A percentile compares a stretch with the other conserved stretches of the same genome.
These are phyloP conservation scores for Drosophila peninsularis DNA, from an alignment of 2,888 invertebrate species.

Conservation along the genomic window DNA sequence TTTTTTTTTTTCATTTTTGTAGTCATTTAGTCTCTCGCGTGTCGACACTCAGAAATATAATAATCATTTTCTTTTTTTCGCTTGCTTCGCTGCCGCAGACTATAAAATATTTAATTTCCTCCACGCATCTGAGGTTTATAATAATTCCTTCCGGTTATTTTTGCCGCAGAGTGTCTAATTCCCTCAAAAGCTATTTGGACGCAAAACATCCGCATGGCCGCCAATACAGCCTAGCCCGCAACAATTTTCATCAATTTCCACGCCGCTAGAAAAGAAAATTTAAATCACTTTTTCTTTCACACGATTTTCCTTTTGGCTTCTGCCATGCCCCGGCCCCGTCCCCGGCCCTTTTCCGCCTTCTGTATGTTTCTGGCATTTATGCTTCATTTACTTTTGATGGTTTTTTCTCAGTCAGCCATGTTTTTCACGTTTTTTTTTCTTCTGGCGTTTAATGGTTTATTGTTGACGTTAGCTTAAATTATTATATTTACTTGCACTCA, in stretches of 20 bases:
- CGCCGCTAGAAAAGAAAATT: conserved; percentile 31
- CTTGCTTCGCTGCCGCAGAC: conserved; percentile 63
- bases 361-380: conserved; percentile 68
- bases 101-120: conserved; percentile 81
- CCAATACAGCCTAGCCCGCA: conserved; percentile 30
- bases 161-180: conserved; percentile 67
- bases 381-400: conserved; percentile 77
- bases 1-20: conserved; percentile 25
- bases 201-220: conserved; percentile 50
- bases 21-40: conserved; percentile 45
- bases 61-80: conserved; percentile 63
- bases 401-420: conserved; percentile 32
- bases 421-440: conserved; percentile 7
- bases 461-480: conserved; percentile 12
- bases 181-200: conserved; percentile 61
- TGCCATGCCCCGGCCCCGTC: background rate
- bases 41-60: conserved; percentile 47
- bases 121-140: conserved; percentile 57
- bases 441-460: conserved; percentile 41
- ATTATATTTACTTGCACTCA: conserved; percentile 9
- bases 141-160: conserved; percentile 81
- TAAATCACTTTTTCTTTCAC: conserved; percentile 55
- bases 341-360: background rate
- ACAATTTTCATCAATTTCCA: conserved; percentile 37
- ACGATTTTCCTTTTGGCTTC: conserved; percentile 5